These are phyloP conservation scores for Heterodera filipjevi DNA, from an alignment of 2,888 invertebrate species.

Conservation along the genomic window DNA sequence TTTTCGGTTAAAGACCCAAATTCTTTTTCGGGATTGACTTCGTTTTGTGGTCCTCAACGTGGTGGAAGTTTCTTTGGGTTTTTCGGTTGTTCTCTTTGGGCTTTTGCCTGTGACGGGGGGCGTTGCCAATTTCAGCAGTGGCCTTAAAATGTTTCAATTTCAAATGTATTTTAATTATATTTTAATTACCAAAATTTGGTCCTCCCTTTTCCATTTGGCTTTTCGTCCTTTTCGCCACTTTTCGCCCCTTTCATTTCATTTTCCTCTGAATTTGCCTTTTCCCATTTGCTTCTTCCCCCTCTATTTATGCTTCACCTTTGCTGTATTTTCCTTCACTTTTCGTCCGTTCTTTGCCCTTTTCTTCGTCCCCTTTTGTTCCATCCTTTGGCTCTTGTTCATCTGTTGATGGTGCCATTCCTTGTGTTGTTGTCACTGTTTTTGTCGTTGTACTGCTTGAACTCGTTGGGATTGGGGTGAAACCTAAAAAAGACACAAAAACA, in stretches of 20 bases:
- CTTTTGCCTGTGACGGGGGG: neutral
- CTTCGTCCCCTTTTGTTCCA: no score
- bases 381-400: neutral
- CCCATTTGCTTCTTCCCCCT: no score
- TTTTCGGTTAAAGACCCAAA: no score
- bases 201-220: neutral
- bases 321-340: no score
- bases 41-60: neutral
- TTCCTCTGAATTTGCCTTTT: no score
- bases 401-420: neutral
- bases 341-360: no score
- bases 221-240: no score
- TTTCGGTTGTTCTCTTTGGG: neutral
- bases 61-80: neutral
- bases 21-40: no score
- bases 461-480: slow-evolving; percentile 19
- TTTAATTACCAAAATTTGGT: neutral
- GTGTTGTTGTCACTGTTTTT: neutral
- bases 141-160: neutral
- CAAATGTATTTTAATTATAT: neutral
- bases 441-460: slow-evolving; percentile 20
- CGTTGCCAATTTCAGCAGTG: neutral
- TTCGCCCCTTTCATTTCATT: no score
- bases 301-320: neutral
- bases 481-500: neutral